phyloP scores from a whole-genome alignment of 2,113 vertebrate genomes.

The Tragulus kanchil region DNA sequence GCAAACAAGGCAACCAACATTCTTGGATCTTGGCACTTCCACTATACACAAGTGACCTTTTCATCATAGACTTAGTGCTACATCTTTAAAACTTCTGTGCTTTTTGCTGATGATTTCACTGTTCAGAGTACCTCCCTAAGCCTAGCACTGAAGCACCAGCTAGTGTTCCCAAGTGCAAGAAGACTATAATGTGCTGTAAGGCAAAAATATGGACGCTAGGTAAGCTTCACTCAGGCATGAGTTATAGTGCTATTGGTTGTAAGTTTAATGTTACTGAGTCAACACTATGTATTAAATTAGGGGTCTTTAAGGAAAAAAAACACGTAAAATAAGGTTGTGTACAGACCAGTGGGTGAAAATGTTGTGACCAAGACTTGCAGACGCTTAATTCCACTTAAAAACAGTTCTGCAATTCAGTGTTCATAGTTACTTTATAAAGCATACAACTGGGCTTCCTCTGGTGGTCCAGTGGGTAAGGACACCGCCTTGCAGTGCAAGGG shows the following conservation, averaged over 20 bases:
- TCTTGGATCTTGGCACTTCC: not conserved
- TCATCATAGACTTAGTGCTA: not conserved
- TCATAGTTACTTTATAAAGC: not conserved
- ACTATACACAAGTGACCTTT: not conserved
- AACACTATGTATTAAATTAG: not conserved
- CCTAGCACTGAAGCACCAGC: not conserved
- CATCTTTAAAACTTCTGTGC: not conserved
- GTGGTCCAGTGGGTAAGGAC: too few relatives aligned
- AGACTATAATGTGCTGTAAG: not conserved
- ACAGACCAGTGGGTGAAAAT: not conserved
- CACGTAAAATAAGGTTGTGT: not conserved
- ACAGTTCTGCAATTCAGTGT: conserved; percentile 7
- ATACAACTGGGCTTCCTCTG: not conserved
- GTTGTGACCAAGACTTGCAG: not conserved
- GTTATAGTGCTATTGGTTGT: not conserved
- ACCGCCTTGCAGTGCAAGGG: too few relatives aligned
- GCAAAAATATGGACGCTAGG: not conserved
- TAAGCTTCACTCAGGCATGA: not conserved
- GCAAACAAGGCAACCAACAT: not conserved
- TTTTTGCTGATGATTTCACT: not conserved
- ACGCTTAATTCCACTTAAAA: not conserved
- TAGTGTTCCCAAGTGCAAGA: not conserved
- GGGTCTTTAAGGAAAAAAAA: not conserved
- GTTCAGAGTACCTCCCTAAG: not conserved
- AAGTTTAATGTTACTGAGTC: not conserved